Evolutionary conservation across 2,113 vertebrate genomes (phyloP), one percentile per base, ranked within the genome.

Genomic region (Sylvia atricapilla): DNA sequence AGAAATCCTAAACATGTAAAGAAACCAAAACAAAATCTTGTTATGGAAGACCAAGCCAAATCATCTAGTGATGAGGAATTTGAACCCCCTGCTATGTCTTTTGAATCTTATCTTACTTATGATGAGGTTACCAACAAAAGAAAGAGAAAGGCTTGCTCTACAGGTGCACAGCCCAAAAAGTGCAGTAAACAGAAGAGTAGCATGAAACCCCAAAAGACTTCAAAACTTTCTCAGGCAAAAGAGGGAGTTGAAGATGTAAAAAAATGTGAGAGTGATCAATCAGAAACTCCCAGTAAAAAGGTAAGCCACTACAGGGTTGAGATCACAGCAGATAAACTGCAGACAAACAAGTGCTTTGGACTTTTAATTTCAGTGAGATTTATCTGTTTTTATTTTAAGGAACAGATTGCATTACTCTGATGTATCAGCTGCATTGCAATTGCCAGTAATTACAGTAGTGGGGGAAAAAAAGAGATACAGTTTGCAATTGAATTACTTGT

Each of bases 71-170:
- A 87, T 27, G 96, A 96, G 11, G 63, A 89, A 35, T 84, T 90
- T 47, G 97, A 98, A 14, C 75, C 87, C 22, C 97, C 98, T 13
- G 87, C 96, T n/a, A 98, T 98, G 98, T 98, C 99, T 66, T 99
- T 99, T 96, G 99, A 99, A 93, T 98, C 98, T 4, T 99, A 83
- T 33, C 96, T 99, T 82, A 98, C 96, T 96, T 99, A 99, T 84
- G 98, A 99, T 50, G 94, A 95, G 22, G 39, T 84, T 85, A 78
- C 87, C 19, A 98, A 96, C 84, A 98, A 95, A 92, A 98, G 95
- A 69, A 98, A 98, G 90, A 96, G 88, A 59, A 95, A 94, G 55
- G 19, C 92, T 86, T 46, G 35, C 31, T 37, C 78, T 74, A 28
- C 39, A 78, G 78, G 50, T 78, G 49, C 73, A 31, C 3, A 0